Percentiles rank a stretch among this genome's conserved stretches.
These are phyloP conservation scores for Pseudomyrmex flavicornis DNA, from an alignment of 1,140 invertebrate genomes.

Conservation along the genomic window DNA sequence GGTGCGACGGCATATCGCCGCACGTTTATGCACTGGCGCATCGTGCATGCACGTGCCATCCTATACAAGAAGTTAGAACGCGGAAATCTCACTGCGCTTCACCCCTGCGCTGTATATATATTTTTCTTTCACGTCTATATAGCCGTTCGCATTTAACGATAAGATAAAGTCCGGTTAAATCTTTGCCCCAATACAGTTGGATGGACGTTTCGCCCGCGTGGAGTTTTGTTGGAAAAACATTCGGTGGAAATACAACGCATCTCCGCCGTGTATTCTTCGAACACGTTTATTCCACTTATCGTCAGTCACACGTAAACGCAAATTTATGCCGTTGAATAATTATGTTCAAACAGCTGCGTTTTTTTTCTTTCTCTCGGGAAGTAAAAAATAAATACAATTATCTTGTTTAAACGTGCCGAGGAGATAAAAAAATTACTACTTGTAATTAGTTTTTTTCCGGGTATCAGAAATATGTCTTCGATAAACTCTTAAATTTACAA, in stretches of 20 bases:
- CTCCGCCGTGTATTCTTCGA: not conserved
- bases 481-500: not conserved
- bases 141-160: not conserved
- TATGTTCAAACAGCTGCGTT: too few species aligned
- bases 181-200: not conserved
- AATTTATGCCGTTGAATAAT: too few species aligned
- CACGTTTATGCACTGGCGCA: conserved; percentile 50
- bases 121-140: not conserved
- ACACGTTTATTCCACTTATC: not conserved
- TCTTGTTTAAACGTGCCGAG: too few species aligned
- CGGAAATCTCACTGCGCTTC: too few species aligned
- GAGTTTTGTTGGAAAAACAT: too few species aligned
- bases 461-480: not conserved
- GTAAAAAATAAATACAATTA: too few species aligned
- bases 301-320: too few species aligned
- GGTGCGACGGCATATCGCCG: conserved; percentile 50
- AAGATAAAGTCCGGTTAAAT: conserved; percentile 4
- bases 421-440: not conserved
- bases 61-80: not conserved
- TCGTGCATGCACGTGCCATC: conserved; percentile 45
- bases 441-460: not conserved
- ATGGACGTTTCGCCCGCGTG: not conserved
- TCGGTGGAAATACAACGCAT: too few species aligned
- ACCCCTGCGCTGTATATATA: too few species aligned
- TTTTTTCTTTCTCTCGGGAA: too few species aligned